Base-by-base conservation (phyloP, 1,140 invertebrate species). In the Lucilia sericata region DNA sequence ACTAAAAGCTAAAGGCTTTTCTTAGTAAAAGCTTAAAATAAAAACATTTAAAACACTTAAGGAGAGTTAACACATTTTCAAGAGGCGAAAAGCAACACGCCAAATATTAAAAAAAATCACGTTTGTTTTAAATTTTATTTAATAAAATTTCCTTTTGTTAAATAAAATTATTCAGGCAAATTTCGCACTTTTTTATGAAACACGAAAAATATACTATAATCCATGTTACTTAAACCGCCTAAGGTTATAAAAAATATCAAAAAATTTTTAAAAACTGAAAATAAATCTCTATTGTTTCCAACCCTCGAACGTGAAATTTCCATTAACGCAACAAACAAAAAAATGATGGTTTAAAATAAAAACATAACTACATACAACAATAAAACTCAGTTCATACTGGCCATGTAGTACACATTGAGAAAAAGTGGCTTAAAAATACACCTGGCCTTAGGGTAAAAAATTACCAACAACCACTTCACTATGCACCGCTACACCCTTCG, bases 231-330 rank as follows among this genome's bases (percentile, higher is more conserved):
- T 7, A 70, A 70, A 21, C 65, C 2, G 19, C 65, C 65, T 70
- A 7, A 21, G 21, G 65, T 25, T 2, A 70, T 70, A 70, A 70
- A 30, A 30, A 70, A 70, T 70, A 21, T 70, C 19, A 70, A 21
- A 4, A 70, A 70, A 21, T 70, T 70, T 21, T 5, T 21, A 25
- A 70, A 70, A 70, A 21, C 5, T 55, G 51, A 55, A 55, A 55
- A 70, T 12, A 70, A 70, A 70, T 21, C 65, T 21, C 9, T 21
- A 70, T 70, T 70, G 65, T 70, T 70, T 70, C 9, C 65, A 70
- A 21, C 65, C 25, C 65, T 70, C 65, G 19, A 70, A 70, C 19
- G 65, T 70, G 65, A 21, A n/a, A 70, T 70, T 70, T 25, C n/a
- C n/a, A 70, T 70, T 70, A 21, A 42, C 42, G 42, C 7, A 42